Conservation (phyloP, 2,113 vertebrate genomes). For the Dasyprocta punctata region DNA sequence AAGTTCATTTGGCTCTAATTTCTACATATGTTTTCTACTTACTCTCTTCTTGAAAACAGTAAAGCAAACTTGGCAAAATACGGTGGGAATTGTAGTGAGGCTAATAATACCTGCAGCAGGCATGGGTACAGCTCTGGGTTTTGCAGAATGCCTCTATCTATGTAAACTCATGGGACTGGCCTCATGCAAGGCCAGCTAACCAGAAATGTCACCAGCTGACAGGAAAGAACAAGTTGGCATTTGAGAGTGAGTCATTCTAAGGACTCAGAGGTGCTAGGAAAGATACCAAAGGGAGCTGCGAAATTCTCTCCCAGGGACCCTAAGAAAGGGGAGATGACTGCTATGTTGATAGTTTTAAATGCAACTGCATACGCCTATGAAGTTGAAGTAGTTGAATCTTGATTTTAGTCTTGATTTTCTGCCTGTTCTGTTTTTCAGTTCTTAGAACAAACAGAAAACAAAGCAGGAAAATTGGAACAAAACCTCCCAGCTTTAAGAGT, state of each 20-base stretch:
- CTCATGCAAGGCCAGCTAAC: neutral
- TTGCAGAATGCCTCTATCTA: neutral
- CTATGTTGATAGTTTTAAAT: neutral
- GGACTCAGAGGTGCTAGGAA: neutral
- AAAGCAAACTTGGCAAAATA: neutral
- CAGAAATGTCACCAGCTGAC: slow-evolving; percentile 59
- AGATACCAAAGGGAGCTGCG: neutral
- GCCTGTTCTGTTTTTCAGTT: neutral
- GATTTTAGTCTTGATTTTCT: no score
- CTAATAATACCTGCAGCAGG: fast-evolving
- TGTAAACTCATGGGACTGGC: neutral
- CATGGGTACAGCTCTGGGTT: fast-evolving
- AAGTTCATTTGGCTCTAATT: neutral
- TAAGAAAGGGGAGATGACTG: neutral
- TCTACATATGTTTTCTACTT: neutral
- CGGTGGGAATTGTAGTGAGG: neutral
- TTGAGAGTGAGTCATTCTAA: slow-evolving; percentile 41
- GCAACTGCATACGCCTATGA: neutral
- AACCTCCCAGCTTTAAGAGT: neutral
- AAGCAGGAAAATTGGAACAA: neutral
- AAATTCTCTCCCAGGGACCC: neutral
- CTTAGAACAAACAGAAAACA: neutral
- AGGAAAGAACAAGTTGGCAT: neutral
- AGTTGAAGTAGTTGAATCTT: neutral
- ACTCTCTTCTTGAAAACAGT: neutral